Conservation (phyloP, 92 coral and sea anemone genomes). For the Hydrozoanthus gracilis region DNA sequence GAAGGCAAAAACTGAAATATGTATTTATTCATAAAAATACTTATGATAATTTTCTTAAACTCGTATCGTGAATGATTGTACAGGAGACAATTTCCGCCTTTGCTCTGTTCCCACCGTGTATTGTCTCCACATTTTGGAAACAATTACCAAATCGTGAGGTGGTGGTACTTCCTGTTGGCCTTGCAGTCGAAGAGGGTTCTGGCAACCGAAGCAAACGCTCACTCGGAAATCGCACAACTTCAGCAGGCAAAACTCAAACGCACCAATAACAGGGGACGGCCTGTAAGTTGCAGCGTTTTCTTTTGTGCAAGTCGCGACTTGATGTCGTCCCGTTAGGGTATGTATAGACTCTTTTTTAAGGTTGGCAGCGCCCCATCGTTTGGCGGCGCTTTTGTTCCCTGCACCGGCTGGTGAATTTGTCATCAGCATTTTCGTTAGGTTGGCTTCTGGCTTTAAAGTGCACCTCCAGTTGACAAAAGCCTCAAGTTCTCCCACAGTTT, state of each 20-base stretch:
- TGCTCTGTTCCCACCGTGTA: slow-evolving; percentile 17
- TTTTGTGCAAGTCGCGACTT: neutral
- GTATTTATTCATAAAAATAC: too few species aligned
- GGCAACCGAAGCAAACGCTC: slow-evolving; percentile 2
- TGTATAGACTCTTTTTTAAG: slow-evolving; percentile 32
- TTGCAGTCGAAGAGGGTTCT: slow-evolving; percentile 12
- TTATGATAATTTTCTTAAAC: too few species aligned
- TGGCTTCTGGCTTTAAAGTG: slow-evolving; percentile 24
- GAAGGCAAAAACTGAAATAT: too few species aligned
- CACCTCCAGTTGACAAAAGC: slow-evolving; percentile 35
- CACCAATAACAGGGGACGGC: neutral
- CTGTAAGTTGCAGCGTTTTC: slow-evolving; percentile 1
- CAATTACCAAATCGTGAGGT: slow-evolving; percentile 40
- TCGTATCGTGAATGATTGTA: too few species aligned
- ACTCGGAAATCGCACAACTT: neutral
- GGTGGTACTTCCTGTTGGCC: slow-evolving; percentile 36
- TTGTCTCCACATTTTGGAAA: slow-evolving; percentile 44
- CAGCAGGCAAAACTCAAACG: slow-evolving; percentile 18
- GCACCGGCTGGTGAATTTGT: slow-evolving; percentile 35
- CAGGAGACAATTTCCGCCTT: slow-evolving; percentile 13
- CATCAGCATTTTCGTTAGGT: slow-evolving; percentile 39
- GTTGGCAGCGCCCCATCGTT: slow-evolving; percentile 42
- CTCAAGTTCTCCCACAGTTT: slow-evolving; percentile 36
- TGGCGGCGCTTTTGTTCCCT: slow-evolving; percentile 31
- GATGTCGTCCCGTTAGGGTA: slow-evolving; percentile 19